Percentiles rank a stretch among this genome's conserved stretches.
Conservation (phyloP, 2,888 invertebrate genomes). For the Cephus nigrinus region DNA sequence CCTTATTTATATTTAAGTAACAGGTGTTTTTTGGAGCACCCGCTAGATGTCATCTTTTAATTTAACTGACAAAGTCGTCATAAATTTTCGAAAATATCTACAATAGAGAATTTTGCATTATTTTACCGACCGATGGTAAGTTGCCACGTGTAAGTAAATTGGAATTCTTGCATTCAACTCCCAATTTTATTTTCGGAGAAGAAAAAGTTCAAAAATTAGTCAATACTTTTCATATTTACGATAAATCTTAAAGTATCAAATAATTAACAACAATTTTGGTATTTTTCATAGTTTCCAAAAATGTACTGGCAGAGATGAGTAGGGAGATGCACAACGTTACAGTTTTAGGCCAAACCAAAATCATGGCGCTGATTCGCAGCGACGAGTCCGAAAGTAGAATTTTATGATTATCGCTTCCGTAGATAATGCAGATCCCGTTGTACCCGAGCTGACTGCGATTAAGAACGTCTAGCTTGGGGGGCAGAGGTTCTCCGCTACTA, state of each 20-base stretch:
- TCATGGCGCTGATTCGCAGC: too few relatives aligned
- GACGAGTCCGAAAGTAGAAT: too few relatives aligned
- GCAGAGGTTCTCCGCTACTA: too few relatives aligned
- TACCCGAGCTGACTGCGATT: too few relatives aligned
- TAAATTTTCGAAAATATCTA: background rate
- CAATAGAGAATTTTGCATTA: background rate
- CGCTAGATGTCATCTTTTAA: background rate
- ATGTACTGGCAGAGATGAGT: too few relatives aligned
- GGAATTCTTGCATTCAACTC: background rate
- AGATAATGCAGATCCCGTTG: too few relatives aligned
- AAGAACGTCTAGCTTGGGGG: too few relatives aligned
- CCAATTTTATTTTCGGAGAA: background rate
- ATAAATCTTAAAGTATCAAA: background rate
- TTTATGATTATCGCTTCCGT: too few relatives aligned
- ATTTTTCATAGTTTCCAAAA: background rate
- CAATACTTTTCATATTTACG: too few relatives aligned
- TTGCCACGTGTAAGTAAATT: background rate
- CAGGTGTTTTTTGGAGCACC: background rate
- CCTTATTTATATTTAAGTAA: background rate
- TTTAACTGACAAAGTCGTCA: background rate
- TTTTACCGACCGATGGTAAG: background rate
- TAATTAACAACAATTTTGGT: background rate
- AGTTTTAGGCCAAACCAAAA: too few relatives aligned
- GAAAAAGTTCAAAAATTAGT: background rate
- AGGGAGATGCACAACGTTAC: too few relatives aligned